phyloP scores from a whole-genome alignment of 2,888 invertebrate genomes.

The Pelosia muscerda region DNA sequence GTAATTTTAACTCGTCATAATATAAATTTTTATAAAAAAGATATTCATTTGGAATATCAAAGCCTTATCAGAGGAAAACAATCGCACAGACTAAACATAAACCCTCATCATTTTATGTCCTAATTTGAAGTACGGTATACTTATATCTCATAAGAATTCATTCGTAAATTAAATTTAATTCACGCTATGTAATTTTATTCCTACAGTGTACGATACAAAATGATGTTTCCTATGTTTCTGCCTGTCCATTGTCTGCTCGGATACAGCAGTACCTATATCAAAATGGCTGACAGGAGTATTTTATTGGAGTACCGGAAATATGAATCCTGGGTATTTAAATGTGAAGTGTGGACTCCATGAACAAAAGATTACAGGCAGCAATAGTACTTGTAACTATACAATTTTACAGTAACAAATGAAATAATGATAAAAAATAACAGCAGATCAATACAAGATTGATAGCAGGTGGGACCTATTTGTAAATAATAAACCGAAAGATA shows the following conservation, averaged over 20 bases:
- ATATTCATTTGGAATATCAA: neutral
- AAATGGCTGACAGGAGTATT: conserved; percentile 37
- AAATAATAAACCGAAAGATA: no score
- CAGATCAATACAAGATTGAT: no score
- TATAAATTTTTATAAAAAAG: no score
- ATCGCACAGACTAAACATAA: neutral
- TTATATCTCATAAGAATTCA: neutral
- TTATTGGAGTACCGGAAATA: conserved; percentile 46
- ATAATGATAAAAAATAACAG: no score
- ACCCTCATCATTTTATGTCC: neutral
- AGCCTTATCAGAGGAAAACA: neutral
- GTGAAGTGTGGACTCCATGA: neutral
- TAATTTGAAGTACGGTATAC: neutral
- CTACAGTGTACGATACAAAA: conserved; percentile 29
- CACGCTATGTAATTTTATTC: conserved; percentile 26
- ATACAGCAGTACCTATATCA: conserved; percentile 35
- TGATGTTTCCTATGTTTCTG: conserved; percentile 32
- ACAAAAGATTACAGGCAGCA: neutral
- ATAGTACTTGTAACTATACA: neutral
- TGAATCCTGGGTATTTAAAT: conserved; percentile 41
- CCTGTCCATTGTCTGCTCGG: conserved; percentile 31
- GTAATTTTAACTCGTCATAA: no score
- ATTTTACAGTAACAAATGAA: no score
- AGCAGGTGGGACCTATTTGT: no score
- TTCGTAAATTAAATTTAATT: conserved; percentile 8